These are phyloP conservation scores for Bergia sp. DNA, from an alignment of 92 coral and sea anemone genomes.

Conservation along the genomic window DNA sequence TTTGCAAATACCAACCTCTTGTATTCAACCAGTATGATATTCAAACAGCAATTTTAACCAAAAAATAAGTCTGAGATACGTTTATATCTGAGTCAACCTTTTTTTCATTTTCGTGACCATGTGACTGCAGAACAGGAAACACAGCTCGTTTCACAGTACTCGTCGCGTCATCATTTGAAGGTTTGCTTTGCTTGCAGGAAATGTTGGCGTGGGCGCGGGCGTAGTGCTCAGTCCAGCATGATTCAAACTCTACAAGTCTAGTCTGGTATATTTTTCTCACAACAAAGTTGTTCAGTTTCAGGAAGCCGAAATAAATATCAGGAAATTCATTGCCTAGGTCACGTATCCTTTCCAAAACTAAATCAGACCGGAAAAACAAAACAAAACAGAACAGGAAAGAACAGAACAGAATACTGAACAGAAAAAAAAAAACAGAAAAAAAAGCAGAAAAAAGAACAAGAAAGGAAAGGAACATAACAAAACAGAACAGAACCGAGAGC, in stretches of 20 bases:
- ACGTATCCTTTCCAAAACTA: background rate
- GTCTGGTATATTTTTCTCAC: background rate
- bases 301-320: background rate
- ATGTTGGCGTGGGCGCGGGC: background rate
- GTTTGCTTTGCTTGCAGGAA: background rate
- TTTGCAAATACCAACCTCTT: slow-evolving; percentile 43
- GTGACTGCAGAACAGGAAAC: background rate
- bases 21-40: too few relatives aligned
- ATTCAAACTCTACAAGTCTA: background rate
- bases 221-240: background rate
- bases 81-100: background rate
- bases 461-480: too few relatives aligned
- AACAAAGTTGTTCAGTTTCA: background rate
- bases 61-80: too few relatives aligned
- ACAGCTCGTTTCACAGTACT: background rate
- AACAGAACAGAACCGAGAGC: too few relatives aligned
- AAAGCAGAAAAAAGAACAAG: too few relatives aligned
- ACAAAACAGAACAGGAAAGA: too few relatives aligned
- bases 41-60: too few relatives aligned
- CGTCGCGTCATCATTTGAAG: background rate
- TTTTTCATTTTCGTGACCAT: background rate
- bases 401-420: too few relatives aligned
- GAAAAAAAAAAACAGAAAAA: too few relatives aligned
- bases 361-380: too few relatives aligned
- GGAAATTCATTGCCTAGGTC: background rate